Evolutionary conservation across 2,888 invertebrate species (phyloP).

Genomic region (Tineola bisselliella): DNA sequence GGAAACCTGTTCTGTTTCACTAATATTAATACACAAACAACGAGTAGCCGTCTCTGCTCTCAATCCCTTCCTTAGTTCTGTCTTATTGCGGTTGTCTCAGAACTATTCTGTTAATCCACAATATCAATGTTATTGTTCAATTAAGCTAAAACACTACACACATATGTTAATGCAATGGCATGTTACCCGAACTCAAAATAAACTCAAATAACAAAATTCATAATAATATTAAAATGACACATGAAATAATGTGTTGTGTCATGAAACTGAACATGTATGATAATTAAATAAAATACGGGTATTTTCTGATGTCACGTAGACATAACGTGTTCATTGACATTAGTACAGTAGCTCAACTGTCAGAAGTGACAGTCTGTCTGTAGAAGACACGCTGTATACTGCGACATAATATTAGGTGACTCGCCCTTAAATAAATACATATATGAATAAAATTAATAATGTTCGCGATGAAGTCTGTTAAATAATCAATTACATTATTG

Average conservation of each 20-base stretch:
- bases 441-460: background rate
- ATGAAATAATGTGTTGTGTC: background rate
- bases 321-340: constrained; percentile 43
- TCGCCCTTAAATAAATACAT: background rate
- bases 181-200: background rate
- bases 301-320: constrained; percentile 47
- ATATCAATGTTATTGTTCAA: too few relatives aligned
- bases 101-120: too few relatives aligned
- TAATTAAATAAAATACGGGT: constrained; percentile 54
- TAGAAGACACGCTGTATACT: background rate
- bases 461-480: background rate
- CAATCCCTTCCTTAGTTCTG: background rate
- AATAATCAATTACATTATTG: background rate
- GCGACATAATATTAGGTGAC: background rate
- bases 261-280: constrained; percentile 21
- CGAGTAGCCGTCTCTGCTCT: background rate
- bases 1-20: constrained; percentile 63
- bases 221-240: background rate
- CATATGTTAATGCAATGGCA: too few relatives aligned
- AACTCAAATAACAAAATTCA: background rate
- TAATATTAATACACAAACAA: constrained; percentile 62
- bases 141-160: too few relatives aligned
- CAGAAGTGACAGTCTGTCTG: background rate
- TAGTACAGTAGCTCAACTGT: background rate
- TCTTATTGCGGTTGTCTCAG: background rate